Conservation (phyloP, 37 sponge, comb jelly and placozoan species). For the Haliclona indistincta region DNA sequence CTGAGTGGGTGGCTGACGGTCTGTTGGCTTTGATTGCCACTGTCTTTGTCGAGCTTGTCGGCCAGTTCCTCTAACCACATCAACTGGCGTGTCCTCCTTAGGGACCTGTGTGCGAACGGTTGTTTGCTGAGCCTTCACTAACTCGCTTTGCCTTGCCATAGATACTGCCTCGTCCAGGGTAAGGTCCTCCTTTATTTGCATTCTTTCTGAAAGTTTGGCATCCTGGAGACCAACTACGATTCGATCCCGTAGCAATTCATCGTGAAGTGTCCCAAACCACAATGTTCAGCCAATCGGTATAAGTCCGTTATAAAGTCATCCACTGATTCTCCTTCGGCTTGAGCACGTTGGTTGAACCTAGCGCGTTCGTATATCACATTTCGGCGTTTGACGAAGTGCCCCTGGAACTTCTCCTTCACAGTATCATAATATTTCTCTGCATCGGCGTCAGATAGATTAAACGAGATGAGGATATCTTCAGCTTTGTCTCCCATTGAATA, state of each 20-base stretch:
- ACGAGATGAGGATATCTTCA: too few species aligned
- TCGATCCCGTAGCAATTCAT: conserved; percentile 53
- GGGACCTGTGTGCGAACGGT: too few species aligned
- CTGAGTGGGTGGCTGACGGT: too few species aligned
- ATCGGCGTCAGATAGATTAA: conserved; percentile 27
- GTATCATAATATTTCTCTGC: conserved; percentile 25
- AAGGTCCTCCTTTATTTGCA: too few species aligned
- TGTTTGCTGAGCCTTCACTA: too few species aligned
- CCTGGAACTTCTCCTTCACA: conserved; percentile 29
- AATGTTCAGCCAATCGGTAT: conserved; percentile 34
- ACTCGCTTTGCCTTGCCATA: too few species aligned
- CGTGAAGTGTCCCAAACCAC: conserved; percentile 28
- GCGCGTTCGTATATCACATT: conserved; percentile 53
- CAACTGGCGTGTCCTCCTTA: too few species aligned
- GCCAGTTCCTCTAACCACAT: too few species aligned
- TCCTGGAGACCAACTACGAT: conserved; percentile 37
- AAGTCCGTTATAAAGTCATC: conserved; percentile 43
- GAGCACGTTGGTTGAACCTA: conserved; percentile 39
- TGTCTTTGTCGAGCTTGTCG: too few species aligned
- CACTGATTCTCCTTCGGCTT: conserved; percentile 48
- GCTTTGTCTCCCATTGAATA: conserved; percentile 48
- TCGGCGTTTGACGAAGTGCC: conserved; percentile 35
- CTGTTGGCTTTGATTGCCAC: too few species aligned
- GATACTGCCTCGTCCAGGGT: too few species aligned
- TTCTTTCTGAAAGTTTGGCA: conserved; percentile 31